Evolutionary conservation across 2,888 invertebrate genomes (phyloP), one percentile per base, ranked within the genome.

Genomic region (Venusia cambrica): DNA sequence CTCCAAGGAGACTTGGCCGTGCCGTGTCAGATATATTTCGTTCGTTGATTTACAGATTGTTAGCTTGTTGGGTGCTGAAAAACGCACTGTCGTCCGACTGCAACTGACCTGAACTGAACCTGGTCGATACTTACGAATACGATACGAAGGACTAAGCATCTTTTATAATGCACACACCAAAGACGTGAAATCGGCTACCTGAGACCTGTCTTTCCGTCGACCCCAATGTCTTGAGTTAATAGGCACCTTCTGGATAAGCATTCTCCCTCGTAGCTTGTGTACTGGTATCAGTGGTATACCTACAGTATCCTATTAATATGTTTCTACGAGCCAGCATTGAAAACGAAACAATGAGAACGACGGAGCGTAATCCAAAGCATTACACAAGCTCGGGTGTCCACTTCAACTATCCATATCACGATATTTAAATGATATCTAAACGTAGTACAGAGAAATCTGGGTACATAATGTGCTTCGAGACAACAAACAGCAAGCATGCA

Each of bases 1-100:
- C 51, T 51, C 58, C 54, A 58, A 46, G 42, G 45, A 47, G 48
- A 56, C 34, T 45, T 50, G 48, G 48, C 48, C 29, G 46, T 49
- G 47, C n/a, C n/a, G n/a, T n/a, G n/a, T n/a, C n/a, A 52, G 50
- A 60, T 59, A 61, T 61, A 63, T 56, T 40, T 38, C 46, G 33
- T 31, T 40, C 39, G 41, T 34, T 20, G 14, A 34, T 21, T 26
- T 22, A 26, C 6, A 21, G 26, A 15, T 18, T 25, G 18, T 27
- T 26, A 9, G 28, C 27, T 26, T 22, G 11, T 26, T 22, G 11
- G 27, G 22, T 19, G 35, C 27, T 22, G 34, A 36, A 31, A 35
- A 31, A 35, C 16, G 27, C 34, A 26, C 29, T 20, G 26, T 15
- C 18, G 13, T 34, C 15, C 29, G 28, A 18, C n/a, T n/a, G n/a